Conservation (phyloP, 1,140 invertebrate genomes). For the Coelopa frigida region DNA sequence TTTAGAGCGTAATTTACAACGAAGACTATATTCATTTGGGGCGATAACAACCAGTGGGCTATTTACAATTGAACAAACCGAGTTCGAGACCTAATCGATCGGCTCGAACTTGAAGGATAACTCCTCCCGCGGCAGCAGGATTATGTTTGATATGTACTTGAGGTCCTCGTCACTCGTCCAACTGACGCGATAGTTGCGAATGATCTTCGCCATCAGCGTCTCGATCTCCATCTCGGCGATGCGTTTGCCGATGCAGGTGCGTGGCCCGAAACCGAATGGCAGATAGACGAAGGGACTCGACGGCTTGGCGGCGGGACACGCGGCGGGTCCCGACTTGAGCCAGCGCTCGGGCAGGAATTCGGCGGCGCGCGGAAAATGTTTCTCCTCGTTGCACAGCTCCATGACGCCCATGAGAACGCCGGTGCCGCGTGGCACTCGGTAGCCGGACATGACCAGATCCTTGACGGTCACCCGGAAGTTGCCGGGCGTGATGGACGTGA, state of each 20-base stretch:
- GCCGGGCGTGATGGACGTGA: constrained; percentile 48
- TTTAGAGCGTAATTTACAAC: too few relatives aligned
- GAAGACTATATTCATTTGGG: too few relatives aligned
- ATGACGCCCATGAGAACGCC: constrained; percentile 36
- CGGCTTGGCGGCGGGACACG: constrained; percentile 13
- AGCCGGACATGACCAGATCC: constrained; percentile 50
- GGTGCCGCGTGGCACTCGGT: constrained; percentile 52
- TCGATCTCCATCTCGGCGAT: constrained; percentile 67
- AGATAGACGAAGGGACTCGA: constrained; percentile 48
- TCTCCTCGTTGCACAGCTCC: constrained; percentile 43
- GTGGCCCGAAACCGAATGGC: constrained; percentile 56
- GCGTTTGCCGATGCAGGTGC: constrained; percentile 53
- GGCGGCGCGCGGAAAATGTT: constrained; percentile 46
- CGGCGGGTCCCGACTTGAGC: constrained; percentile 26
- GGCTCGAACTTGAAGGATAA: constrained; percentile 30
- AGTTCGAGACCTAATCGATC: too few relatives aligned
- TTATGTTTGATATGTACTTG: constrained; percentile 33
- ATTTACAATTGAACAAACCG: too few relatives aligned
- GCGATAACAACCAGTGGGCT: too few relatives aligned
- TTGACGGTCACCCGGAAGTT: constrained; percentile 46
- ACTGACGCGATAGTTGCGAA: constrained; percentile 49
- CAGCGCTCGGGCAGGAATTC: constrained; percentile 55
- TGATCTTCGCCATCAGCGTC: constrained; percentile 52
- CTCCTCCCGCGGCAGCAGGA: constrained; percentile 24
- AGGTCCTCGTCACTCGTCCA: constrained; percentile 22